phyloP scores from a whole-genome alignment of 2,113 vertebrate genomes.

The Climacteris rufus region DNA sequence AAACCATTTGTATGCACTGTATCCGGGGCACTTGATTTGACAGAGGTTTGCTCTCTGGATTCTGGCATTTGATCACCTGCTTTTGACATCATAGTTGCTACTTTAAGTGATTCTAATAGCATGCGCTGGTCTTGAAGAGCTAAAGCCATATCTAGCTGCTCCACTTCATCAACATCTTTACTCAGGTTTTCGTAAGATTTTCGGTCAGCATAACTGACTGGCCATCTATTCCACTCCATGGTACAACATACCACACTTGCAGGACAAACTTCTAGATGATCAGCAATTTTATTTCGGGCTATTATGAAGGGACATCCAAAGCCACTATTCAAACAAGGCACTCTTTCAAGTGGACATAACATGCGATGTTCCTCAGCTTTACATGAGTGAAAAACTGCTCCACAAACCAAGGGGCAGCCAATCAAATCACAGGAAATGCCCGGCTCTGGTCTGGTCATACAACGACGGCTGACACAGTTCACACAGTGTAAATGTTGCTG shows the following conservation, averaged over 20 bases:
- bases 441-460: conserved; percentile 82
- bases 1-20: conserved; percentile 81
- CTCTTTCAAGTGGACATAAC: conserved; percentile 88
- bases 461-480: conserved; percentile 89
- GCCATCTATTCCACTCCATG: conserved; percentile 99
- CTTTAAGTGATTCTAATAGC: conserved; percentile 91
- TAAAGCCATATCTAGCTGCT: conserved; percentile 94
- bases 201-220: conserved; percentile 90
- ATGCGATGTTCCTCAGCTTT: conserved; percentile 90
- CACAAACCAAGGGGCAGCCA: conserved; percentile 86
- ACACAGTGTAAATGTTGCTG: conserved; percentile 86
- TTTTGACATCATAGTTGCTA: conserved; percentile 89
- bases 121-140: conserved; percentile 95
- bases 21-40: conserved; percentile 70
- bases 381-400: conserved; percentile 93
- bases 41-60: conserved; percentile 75
- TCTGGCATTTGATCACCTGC: conserved; percentile 67
- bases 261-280: conserved; percentile 91
- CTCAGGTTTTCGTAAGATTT: conserved; percentile 92
- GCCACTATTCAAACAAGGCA: conserved; percentile 89
- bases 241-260: conserved; percentile 96
- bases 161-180: conserved; percentile 89
- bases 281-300: conserved; percentile 87
- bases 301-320: conserved; percentile 90
- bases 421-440: conserved; percentile 88